Base-by-base conservation (phyloP, 2,113 vertebrate species). In the Alouatta palliata region DNA sequence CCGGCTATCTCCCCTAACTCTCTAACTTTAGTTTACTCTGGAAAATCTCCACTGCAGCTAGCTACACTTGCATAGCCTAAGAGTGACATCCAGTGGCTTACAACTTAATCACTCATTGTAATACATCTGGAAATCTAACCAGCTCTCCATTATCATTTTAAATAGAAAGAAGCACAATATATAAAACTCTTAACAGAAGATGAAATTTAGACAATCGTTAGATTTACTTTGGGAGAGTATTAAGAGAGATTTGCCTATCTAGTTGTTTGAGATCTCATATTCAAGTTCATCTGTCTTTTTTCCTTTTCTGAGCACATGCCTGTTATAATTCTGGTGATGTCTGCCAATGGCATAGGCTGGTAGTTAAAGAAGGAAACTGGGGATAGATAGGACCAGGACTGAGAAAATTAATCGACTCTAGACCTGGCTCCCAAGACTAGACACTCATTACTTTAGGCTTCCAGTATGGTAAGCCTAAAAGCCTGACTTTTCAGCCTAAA, bases 61-160 rank as follows among this genome's bases (percentile, higher is more conserved):
- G 58, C 9, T 49, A 43, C 2, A 84, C 43, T 93, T 93, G 40
- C 71, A 54, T 73, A 95, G 97, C 90, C 82, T 95, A 95, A 98
- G 85, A 97, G 97, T 97, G 98, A 98, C 98, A 97, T 96, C 97
- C 98, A 97, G 98, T 98, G 97, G 98, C 32, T 95, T 90, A 85
- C 49, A 93, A 87, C 56, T 96, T 96, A 94, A 95, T 94, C 81
- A 91, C 90, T 87, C 64, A 94, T n/a, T 94, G 2, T 37, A 84
- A 45, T 76, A 47, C 56, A 92, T 61, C 45, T 77, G 37, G 64
- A 90, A 95, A 70, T 85, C 37, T 13, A 87, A 73, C 94, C 32
- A 40, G 27, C 30, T 96, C 68, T 86, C 76, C 47, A 66, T 84
- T 87, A 76, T 77, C 87, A 77, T 90, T 45, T 79, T 61, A 95